These are phyloP conservation scores for Sander lucioperca DNA, from an alignment of 2,113 vertebrate species.

Conservation along the genomic window DNA sequence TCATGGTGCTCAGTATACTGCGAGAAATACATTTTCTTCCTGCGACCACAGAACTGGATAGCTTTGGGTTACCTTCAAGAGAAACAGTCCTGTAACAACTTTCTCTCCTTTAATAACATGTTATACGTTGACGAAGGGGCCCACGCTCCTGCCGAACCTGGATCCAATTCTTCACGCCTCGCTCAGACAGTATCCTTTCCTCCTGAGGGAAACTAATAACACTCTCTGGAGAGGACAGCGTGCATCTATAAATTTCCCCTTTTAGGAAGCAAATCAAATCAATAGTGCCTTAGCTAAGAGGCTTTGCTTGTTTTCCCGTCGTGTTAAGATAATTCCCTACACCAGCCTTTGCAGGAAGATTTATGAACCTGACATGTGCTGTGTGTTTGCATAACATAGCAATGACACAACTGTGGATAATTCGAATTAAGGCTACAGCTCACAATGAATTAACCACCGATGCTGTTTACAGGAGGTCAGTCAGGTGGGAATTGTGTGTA, in stretches of 20 bases:
- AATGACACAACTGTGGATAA: constrained; percentile 62
- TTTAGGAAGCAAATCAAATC: constrained; percentile 79
- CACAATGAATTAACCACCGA: constrained; percentile 38
- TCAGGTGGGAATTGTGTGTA: constrained; percentile 24
- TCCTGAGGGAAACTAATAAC: constrained; percentile 69
- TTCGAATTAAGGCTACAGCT: constrained; percentile 60
- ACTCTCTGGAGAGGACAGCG: constrained; percentile 64
- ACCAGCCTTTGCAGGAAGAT: constrained; percentile 61
- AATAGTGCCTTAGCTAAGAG: constrained; percentile 63
- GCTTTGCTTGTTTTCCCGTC: constrained; percentile 73
- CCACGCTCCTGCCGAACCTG: constrained; percentile 58
- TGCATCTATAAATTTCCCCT: constrained; percentile 71
- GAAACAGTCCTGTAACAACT: constrained; percentile 73
- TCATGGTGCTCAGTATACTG: constrained; percentile 14
- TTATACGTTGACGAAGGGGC: constrained; percentile 48
- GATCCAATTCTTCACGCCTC: constrained; percentile 72
- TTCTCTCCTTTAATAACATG: constrained; percentile 77
- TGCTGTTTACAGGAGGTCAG: constrained; percentile 48
- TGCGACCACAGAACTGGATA: constrained; percentile 62
- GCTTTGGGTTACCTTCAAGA: constrained; percentile 74
- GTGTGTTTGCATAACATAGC: constrained; percentile 68
- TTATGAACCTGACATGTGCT: constrained; percentile 71
- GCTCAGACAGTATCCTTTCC: constrained; percentile 64
- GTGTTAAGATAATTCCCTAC: constrained; percentile 67
- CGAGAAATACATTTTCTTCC: constrained; percentile 48